Evolutionary conservation across 2,113 vertebrate species (phyloP).

Genomic region (Artemisiospiza belli): DNA sequence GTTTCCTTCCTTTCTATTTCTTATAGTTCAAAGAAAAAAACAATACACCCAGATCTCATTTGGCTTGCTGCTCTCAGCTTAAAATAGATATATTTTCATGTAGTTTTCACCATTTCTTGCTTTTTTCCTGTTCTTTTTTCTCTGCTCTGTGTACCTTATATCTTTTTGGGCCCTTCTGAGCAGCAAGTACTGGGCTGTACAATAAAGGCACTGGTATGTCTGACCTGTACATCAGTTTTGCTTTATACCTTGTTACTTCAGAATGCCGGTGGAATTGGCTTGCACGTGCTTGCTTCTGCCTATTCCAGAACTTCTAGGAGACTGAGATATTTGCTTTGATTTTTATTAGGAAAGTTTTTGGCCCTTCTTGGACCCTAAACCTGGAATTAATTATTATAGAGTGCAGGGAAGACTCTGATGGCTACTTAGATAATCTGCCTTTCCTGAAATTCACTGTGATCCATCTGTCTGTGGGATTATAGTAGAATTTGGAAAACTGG

Average conservation of each 20-base stretch:
- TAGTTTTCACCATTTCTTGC: not conserved
- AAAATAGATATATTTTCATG: not conserved
- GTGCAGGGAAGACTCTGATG: not conserved
- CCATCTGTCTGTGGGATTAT: not conserved
- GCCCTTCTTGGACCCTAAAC: not conserved
- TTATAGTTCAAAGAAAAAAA: not conserved
- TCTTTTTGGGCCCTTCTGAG: not conserved
- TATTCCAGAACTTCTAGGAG: not conserved
- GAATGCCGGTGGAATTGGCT: not conserved
- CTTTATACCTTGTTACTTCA: not conserved
- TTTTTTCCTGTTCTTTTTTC: not conserved
- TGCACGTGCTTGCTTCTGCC: not conserved
- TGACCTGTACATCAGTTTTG: not conserved
- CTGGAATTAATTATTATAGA: not conserved
- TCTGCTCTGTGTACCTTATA: not conserved
- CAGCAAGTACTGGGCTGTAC: not conserved
- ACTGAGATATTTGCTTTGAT: not conserved
- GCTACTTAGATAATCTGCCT: not conserved
- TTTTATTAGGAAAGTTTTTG: not conserved
- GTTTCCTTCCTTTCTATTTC: not conserved
- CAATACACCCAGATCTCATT: not conserved
- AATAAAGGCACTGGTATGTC: not conserved
- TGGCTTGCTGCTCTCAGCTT: not conserved
- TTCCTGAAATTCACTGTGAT: not conserved
- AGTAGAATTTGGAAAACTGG: not conserved